Evolutionary conservation across 2,797 vertebrate species (phyloP).

Genomic region (Denticeps clupeoides): DNA sequence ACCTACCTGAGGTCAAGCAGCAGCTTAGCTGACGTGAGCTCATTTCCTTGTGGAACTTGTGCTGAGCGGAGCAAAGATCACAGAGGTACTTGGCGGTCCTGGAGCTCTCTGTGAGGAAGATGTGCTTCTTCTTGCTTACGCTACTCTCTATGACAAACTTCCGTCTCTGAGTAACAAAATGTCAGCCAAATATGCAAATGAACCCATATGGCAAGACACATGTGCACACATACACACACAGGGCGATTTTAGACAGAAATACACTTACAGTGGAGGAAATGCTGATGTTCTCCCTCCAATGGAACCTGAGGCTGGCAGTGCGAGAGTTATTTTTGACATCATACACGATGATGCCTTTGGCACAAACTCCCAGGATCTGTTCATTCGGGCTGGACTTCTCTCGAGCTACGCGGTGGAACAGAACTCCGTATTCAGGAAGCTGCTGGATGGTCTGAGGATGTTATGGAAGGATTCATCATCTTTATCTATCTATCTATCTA

Average conservation of each 20-base stretch:
- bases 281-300: slow-evolving; percentile 74
- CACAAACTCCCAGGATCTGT: slow-evolving; percentile 72
- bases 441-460: slow-evolving; percentile 72
- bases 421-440: slow-evolving; percentile 73
- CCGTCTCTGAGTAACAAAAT: slow-evolving; percentile 49
- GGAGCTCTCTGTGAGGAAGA: slow-evolving; percentile 65
- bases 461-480: too few relatives aligned
- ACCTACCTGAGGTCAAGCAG: slow-evolving; percentile 51
- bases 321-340: slow-evolving; percentile 64
- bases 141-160: slow-evolving; percentile 74
- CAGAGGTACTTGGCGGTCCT: slow-evolving; percentile 76
- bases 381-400: slow-evolving; percentile 64
- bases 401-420: slow-evolving; percentile 60
- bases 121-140: slow-evolving; percentile 69
- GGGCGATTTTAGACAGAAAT: not conserved
- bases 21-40: slow-evolving; percentile 60
- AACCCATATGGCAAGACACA: not conserved
- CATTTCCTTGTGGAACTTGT: slow-evolving; percentile 78
- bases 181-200: not conserved
- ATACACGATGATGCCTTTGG: slow-evolving; percentile 75
- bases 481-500: too few relatives aligned
- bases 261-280: slow-evolving; percentile 73
- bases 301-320: slow-evolving; percentile 61
- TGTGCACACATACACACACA: not conserved
- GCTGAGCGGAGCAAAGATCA: slow-evolving; percentile 74